Percentiles rank a stretch among this genome's conserved stretches.
Conservation (phyloP, 2,888 invertebrate species). For the Aspidiotus destructor region DNA sequence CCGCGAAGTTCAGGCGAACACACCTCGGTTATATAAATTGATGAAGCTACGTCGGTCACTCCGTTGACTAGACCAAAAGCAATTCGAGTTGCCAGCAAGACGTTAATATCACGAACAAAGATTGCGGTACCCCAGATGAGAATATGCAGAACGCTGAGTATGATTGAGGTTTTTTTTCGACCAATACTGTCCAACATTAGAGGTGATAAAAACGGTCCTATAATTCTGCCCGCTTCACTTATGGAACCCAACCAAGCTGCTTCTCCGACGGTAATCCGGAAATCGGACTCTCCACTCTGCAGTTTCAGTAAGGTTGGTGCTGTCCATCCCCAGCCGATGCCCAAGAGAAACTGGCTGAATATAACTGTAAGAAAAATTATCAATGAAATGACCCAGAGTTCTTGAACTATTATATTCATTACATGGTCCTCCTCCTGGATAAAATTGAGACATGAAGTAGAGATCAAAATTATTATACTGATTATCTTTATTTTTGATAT, state of each 20-base stretch:
- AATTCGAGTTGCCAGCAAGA: no score
- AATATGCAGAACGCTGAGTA: neutral
- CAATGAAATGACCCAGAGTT: no score
- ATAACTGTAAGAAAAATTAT: no score
- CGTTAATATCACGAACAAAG: neutral
- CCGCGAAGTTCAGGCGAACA: no score
- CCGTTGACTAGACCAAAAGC: no score
- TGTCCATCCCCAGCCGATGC: conserved; percentile 20
- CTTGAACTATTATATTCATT: no score
- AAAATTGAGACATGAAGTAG: no score
- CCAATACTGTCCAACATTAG: neutral
- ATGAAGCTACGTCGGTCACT: no score
- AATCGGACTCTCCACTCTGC: neutral
- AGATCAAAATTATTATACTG: no score
- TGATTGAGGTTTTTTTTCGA: conserved; percentile 3
- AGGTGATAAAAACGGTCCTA: conserved; percentile 6
- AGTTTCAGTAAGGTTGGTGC: conserved; percentile 13
- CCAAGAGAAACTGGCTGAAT: conserved; percentile 13
- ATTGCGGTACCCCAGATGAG: conserved; percentile 5
- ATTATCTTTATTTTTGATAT: no score
- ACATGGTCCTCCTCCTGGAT: no score
- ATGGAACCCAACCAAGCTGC: conserved; percentile 17
- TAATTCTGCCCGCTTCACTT: conserved; percentile 13
- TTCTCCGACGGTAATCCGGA: neutral
- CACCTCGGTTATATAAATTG: no score